These are phyloP conservation scores for Gallinago nigripennis DNA, from an alignment of 2,797 vertebrate species.

Conservation along the genomic window DNA sequence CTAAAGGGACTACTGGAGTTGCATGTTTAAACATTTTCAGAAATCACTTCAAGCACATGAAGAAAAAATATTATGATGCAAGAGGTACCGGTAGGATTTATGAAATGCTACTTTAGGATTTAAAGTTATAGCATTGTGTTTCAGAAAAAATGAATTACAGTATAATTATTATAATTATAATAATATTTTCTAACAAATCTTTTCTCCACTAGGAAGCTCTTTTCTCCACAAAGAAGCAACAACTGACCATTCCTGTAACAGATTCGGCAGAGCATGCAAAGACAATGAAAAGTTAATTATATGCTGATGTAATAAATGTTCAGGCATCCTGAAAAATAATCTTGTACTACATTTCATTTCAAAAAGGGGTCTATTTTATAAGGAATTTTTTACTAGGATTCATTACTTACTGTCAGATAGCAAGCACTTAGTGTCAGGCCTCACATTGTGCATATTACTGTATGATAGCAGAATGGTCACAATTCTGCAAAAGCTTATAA, in stretches of 20 bases:
- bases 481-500: constrained; percentile 59
- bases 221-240: neutral
- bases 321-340: constrained; percentile 44
- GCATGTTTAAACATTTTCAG: neutral
- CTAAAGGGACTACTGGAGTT: neutral
- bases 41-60: neutral
- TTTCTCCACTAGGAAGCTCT: neutral
- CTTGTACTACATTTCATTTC: constrained; percentile 33
- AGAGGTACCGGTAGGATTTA: neutral
- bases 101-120: neutral
- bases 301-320: constrained; percentile 44
- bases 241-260: constrained; percentile 13
- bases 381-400: constrained; percentile 22
- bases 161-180: neutral
- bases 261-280: neutral
- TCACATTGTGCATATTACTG: constrained; percentile 51
- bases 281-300: constrained; percentile 53
- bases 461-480: constrained; percentile 44
- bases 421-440: constrained; percentile 48
- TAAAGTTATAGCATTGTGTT: neutral
- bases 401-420: constrained; percentile 52
- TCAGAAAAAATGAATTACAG: neutral
- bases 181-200: neutral
- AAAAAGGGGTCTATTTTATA: constrained; percentile 13
- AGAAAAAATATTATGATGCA: neutral